These are phyloP conservation scores for Nyctereutes procyonoides DNA, from an alignment of 2,113 vertebrate genomes.

Conservation along the genomic window DNA sequence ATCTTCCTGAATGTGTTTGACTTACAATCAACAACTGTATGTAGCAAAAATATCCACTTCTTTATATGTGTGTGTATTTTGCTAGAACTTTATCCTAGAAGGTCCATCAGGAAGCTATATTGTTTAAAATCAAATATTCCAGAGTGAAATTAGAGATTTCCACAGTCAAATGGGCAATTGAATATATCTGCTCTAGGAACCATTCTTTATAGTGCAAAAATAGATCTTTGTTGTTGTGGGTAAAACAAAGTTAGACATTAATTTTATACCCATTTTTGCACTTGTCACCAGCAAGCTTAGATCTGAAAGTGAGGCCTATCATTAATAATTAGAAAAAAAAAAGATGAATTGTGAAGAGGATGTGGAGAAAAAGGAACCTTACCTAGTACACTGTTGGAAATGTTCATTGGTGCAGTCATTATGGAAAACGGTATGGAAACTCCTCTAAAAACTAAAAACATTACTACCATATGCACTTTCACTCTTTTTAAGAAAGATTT, in stretches of 20 bases:
- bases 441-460: neutral
- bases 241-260: neutral
- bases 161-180: neutral
- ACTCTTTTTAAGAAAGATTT: no score
- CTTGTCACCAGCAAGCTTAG: neutral
- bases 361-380: neutral
- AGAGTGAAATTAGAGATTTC: neutral
- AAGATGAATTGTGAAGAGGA: neutral
- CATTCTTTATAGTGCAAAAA: neutral
- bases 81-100: neutral
- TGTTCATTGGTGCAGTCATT: neutral
- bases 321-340: neutral
- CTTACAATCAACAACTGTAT: neutral
- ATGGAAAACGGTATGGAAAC: neutral
- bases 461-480: neutral
- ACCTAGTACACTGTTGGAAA: no score
- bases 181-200: neutral
- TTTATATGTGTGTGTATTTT: neutral
- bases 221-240: neutral
- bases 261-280: neutral
- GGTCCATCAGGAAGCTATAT: neutral
- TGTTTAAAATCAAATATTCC: slow-evolving; percentile 3
- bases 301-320: neutral
- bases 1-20: neutral
- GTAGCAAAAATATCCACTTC: neutral